Evolutionary conservation across 2,888 invertebrate species (phyloP), one percentile per base, ranked within the genome.

Genomic region (Tetanocera ferruginea): DNA sequence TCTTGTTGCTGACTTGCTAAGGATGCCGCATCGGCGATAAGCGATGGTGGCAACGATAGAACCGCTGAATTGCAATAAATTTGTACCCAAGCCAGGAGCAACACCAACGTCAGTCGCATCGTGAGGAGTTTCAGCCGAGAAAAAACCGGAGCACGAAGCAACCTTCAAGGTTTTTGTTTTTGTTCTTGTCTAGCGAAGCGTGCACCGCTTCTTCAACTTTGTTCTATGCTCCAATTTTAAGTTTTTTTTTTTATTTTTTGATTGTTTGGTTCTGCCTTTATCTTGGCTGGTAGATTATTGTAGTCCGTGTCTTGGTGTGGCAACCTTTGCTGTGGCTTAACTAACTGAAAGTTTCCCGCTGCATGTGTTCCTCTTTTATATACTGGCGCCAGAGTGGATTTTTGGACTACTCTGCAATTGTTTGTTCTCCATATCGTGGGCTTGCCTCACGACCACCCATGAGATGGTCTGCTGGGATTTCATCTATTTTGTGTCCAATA

Each of bases 11-110:
- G 81, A 31, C 78, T 81, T 78, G 81, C 83, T 84, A 84, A 85
- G 85, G 87, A 85, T 85, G 85, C 86, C 84, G 84, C 84, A 79
- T 84, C 83, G 70, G 84, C 84, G 87, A 88, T 87, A 87, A 87
- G 84, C 86, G 87, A 87, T 87, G 86, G 88, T 87, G 88, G 86
- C 84, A 86, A 85, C 86, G 87, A 88, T 88, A 88, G 84, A 78
- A 85, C 87, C 79, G 84, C 83, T 84, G 84, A 83, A 82, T 85
- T 84, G 82, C 86, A 86, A 88, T 87, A 87, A 87, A 88, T 87
- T 83, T 87, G 86, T 82, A 86, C 81, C 81, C 84, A 85, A 81
- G 84, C 82, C 80, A 85, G 80, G 81, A 88, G 84, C 86, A 88
- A 84, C 79, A 83, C 84, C 82, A 87, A 82, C 85, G 87, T 88